These are phyloP conservation scores for Phortica variegata DNA, from an alignment of 1,140 invertebrate species.

Conservation along the genomic window DNA sequence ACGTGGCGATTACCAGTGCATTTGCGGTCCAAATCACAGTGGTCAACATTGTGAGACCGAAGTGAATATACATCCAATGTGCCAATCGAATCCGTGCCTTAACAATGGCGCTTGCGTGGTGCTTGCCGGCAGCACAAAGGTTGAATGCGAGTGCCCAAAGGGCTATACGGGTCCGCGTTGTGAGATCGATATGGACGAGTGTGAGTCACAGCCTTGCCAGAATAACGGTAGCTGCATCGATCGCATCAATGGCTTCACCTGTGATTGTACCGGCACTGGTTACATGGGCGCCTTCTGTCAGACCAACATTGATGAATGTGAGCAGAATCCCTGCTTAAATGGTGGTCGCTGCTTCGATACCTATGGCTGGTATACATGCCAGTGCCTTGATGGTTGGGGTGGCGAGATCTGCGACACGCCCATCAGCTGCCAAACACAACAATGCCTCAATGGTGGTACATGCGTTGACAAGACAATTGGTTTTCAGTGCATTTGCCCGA, in stretches of 20 bases:
- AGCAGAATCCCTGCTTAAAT: constrained; percentile 72
- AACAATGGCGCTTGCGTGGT: constrained; percentile 72
- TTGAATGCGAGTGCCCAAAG: constrained; percentile 66
- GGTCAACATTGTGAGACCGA: constrained; percentile 77
- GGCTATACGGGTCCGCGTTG: constrained; percentile 69
- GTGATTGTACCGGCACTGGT: constrained; percentile 72
- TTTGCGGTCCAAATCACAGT: constrained; percentile 73
- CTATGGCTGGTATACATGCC: constrained; percentile 79
- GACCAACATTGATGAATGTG: constrained; percentile 83
- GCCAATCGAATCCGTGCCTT: constrained; percentile 71
- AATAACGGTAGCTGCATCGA: constrained; percentile 83
- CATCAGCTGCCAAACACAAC: constrained; percentile 61
- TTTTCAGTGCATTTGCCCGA: constrained; percentile 71
- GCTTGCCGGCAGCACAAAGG: constrained; percentile 61
- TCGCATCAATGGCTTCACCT: constrained; percentile 75
- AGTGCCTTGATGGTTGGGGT: constrained; percentile 79
- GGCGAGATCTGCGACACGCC: constrained; percentile 67
- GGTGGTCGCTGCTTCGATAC: constrained; percentile 76
- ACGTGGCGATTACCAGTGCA: constrained; percentile 74
- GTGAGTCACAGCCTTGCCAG: constrained; percentile 72
- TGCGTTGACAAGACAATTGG: constrained; percentile 63
- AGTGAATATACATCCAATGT: constrained; percentile 68
- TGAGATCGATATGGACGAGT: constrained; percentile 72
- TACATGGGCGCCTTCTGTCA: constrained; percentile 80
- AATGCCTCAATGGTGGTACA: constrained; percentile 66